phyloP scores from a whole-genome alignment of 2,888 invertebrate species.

The Meloe dianella region DNA sequence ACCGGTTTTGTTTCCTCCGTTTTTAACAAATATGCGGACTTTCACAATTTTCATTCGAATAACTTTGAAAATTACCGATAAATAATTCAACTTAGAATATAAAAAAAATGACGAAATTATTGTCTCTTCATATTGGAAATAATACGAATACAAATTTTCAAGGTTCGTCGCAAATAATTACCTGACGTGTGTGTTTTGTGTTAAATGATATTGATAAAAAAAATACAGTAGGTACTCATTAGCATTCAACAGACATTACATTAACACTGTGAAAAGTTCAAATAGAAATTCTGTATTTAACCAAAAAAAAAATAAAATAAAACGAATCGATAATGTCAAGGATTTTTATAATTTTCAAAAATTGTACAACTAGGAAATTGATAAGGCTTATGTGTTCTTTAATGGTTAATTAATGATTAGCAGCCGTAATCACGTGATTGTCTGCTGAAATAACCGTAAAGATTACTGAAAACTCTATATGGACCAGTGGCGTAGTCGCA shows the following conservation, averaged over 20 bases:
- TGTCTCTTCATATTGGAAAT: background rate
- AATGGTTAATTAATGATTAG: background rate
- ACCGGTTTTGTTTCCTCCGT: too few relatives aligned
- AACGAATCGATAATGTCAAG: background rate
- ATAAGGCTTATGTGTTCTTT: background rate
- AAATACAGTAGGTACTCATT: background rate
- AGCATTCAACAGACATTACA: background rate
- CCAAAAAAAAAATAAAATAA: background rate
- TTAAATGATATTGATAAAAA: background rate
- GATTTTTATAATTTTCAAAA: background rate
- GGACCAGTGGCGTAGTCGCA: background rate
- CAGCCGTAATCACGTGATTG: background rate
- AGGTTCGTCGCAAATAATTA: background rate
- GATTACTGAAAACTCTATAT: background rate
- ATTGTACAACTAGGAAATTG: background rate
- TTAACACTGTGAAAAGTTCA: background rate
- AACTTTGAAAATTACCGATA: too few relatives aligned
- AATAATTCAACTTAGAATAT: background rate
- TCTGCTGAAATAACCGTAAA: too few relatives aligned
- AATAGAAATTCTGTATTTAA: background rate
- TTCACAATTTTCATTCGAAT: background rate
- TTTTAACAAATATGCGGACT: background rate
- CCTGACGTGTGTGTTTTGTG: background rate
- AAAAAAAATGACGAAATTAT: background rate
- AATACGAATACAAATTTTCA: background rate